Evolutionary conservation across 2,113 vertebrate species (phyloP).

Genomic region (Australoheros scitulus): DNA sequence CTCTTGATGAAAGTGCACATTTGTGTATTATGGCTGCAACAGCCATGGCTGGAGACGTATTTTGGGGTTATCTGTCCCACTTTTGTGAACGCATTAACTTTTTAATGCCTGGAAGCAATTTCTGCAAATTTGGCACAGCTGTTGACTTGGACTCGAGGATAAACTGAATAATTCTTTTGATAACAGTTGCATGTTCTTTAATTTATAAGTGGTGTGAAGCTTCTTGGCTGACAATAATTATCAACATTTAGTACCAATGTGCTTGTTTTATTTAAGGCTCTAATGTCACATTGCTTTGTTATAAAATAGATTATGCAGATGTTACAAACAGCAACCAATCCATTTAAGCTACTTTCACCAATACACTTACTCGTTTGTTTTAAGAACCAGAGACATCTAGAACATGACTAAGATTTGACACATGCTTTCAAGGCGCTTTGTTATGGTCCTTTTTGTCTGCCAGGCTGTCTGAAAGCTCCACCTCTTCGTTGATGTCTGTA

Average conservation of each 20-base stretch:
- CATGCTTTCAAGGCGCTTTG: constrained; percentile 45
- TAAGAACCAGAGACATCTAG: constrained; percentile 14
- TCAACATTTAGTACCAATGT: constrained; percentile 6
- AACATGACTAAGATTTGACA: constrained; percentile 9
- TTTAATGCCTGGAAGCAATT: background rate
- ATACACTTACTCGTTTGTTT: background rate
- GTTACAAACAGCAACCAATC: background rate
- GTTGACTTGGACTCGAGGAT: background rate
- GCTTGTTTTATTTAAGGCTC: background rate
- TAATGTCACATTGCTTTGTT: background rate
- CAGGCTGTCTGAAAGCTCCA: constrained; percentile 44
- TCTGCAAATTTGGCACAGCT: background rate
- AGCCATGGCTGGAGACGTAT: background rate
- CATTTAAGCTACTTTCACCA: constrained; percentile 24
- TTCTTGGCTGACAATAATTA: background rate
- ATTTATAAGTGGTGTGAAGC: background rate
- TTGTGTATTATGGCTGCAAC: background rate
- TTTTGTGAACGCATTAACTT: background rate
- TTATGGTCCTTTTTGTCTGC: constrained; percentile 21
- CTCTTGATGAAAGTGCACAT: background rate
- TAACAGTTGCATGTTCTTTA: background rate
- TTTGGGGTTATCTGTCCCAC: background rate
- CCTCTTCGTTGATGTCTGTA: constrained; percentile 35
- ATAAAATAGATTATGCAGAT: background rate
- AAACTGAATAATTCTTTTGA: background rate